Evolutionary conservation across 2,113 vertebrate genomes (phyloP).

Genomic region (Otis tarda): DNA sequence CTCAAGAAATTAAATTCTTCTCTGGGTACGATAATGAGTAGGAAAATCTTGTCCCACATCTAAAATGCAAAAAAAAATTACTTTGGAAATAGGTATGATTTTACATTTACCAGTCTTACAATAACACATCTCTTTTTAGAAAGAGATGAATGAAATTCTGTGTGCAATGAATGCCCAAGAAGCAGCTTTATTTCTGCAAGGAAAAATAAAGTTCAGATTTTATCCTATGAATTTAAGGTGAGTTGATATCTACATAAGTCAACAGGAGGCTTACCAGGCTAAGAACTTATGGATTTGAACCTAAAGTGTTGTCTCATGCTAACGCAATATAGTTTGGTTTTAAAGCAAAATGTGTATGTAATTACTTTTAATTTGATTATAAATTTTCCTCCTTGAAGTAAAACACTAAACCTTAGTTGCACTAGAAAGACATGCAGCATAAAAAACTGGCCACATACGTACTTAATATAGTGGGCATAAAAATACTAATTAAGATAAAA

Average conservation of each 20-base stretch:
- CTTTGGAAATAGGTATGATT: not conserved
- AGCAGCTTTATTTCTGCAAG: not conserved
- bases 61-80: not conserved
- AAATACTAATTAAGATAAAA: slow-evolving; percentile 80
- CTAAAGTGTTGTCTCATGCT: not conserved
- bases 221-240: not conserved
- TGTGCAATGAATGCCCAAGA: not conserved
- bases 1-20: not conserved
- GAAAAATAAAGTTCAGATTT: not conserved
- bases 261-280: not conserved
- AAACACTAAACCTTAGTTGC: slow-evolving; percentile 60
- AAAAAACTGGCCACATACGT: slow-evolving; percentile 57
- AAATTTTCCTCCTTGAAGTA: slow-evolving; percentile 47
- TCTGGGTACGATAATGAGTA: not conserved
- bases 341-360: slow-evolving; percentile 32
- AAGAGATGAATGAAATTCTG: not conserved
- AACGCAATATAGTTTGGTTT: slow-evolving; percentile 5
- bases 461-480: slow-evolving; percentile 70
- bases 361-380: slow-evolving; percentile 72
- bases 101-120: not conserved
- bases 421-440: slow-evolving; percentile 43
- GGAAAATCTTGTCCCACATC: not conserved
- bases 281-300: not conserved
- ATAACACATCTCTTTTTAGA: not conserved
- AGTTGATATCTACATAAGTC: not conserved